phyloP scores from a whole-genome alignment of 1,140 invertebrate genomes.

The Stenopsyche tienmushanensis region DNA sequence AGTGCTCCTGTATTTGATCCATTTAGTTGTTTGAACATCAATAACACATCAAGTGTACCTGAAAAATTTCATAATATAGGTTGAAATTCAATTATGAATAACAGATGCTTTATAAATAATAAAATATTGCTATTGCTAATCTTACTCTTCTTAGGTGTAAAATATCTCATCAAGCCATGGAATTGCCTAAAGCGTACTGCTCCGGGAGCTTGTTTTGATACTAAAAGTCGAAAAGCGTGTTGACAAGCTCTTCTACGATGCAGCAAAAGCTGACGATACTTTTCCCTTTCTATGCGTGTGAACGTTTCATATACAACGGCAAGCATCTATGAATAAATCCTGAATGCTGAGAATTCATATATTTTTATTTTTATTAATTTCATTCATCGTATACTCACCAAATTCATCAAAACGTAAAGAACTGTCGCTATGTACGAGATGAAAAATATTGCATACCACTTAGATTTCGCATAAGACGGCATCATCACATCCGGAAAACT shows the following conservation, averaged over 20 bases:
- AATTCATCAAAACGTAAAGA: constrained; percentile 88
- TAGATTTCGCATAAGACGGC: constrained; percentile 79
- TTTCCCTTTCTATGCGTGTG: constrained; percentile 83
- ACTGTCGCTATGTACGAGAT: constrained; percentile 83
- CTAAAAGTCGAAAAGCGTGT: constrained; percentile 76
- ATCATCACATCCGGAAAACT: constrained; percentile 95
- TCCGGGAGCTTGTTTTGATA: constrained; percentile 70
- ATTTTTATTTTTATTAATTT: not conserved
- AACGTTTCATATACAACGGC: constrained; percentile 92
- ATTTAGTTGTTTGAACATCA: constrained; percentile 83
- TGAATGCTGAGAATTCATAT: not conserved
- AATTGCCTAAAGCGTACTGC: constrained; percentile 76
- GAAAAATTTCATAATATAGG: not conserved
- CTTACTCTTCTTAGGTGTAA: constrained; percentile 73
- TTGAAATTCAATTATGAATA: not conserved
- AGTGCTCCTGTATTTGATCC: constrained; percentile 64
- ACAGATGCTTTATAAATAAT: not conserved
- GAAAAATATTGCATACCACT: constrained; percentile 85
- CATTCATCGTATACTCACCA: constrained; percentile 59
- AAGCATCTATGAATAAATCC: constrained; percentile 64
- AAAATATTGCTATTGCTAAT: too few relatives aligned
- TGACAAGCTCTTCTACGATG: constrained; percentile 83
- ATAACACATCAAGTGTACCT: constrained; percentile 75
- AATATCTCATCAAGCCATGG: constrained; percentile 77
- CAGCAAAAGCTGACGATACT: constrained; percentile 80